A percentile compares a stretch with the other conserved stretches of the same genome.
phyloP scores from a whole-genome alignment of 2,797 vertebrate species.

The Urocyon cinereoargenteus region DNA sequence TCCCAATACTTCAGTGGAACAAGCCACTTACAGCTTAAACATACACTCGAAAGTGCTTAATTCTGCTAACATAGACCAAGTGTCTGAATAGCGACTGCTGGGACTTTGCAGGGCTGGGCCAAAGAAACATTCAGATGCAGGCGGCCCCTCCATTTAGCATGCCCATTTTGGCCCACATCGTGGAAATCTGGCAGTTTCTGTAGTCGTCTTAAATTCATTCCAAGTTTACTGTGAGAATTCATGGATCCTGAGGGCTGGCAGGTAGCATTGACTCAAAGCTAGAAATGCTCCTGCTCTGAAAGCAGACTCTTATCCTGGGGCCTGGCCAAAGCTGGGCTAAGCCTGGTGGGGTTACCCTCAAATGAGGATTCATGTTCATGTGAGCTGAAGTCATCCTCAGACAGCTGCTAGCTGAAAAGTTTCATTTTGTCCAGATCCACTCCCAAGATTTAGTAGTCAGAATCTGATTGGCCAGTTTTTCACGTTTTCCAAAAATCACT shows the following conservation, averaged over 20 bases:
- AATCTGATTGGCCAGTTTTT: not conserved
- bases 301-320: not conserved
- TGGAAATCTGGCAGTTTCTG: not conserved
- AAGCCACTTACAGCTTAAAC: not conserved
- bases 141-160: not conserved
- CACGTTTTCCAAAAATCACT: conserved; percentile 19
- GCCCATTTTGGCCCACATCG: not conserved
- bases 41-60: not conserved
- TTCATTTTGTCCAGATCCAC: not conserved
- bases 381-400: not conserved
- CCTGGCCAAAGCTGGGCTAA: not conserved
- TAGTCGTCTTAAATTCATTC: conserved; percentile 2
- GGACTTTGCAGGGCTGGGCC: not conserved
- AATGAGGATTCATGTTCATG: not conserved
- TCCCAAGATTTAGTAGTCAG: not conserved
- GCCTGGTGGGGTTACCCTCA: not conserved
- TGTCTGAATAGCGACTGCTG: not conserved
- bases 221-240: not conserved
- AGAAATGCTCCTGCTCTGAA: not conserved
- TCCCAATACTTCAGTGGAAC: not conserved
- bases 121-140: not conserved
- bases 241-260: not conserved
- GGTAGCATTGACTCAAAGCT: not conserved
- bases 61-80: not conserved
- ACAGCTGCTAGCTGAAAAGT: not conserved